Base-by-base conservation (phyloP, 2,113 vertebrate genomes). In the Cyphomyrus plagiostoma region DNA sequence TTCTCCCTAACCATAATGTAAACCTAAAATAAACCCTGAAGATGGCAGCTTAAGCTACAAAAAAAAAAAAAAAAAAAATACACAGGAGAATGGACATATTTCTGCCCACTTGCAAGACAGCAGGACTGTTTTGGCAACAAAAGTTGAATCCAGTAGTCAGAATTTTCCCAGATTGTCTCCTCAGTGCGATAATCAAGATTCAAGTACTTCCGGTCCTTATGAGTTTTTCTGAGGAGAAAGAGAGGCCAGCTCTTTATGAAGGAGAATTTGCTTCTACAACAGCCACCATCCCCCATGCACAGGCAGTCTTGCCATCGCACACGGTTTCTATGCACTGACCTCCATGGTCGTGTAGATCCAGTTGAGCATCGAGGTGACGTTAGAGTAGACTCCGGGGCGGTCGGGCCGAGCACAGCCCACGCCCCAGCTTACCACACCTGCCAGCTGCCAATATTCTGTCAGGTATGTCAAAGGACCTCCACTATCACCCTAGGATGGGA, bases 351-450 rank as follows among this genome's bases (percentile, higher is more conserved):
- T 85, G 86, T 95, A 91, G 93, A 98, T 96, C 98, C 98, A 98
- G 94, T 95, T 90, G 0, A 98, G 96, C 94, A 97, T 95, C 53
- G 95, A 92, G 0, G 94, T 95, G 86, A 98, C 95, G 0, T 96
- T 96, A 91, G 94, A 93, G 94, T 98, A 99, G 58, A 99, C 97
- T 0, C 98, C 98, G 0, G 98, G 98, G 0, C 89, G 94, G 42
- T 88, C 90, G 21, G 93, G 91, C 0, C 93, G 92, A 0, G 95
- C 98, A 13, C 98, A 98, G 92, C 98, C 98, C 0, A 96, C 88
- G 0, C 97, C 98, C 98, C 98, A 98, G 94, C 98, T 99, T 91
- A 98, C 97, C 3, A 98, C 96, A 45, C 98, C 97, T 0, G 97
- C 95, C 88, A 97, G 92, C 89, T 95, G 93, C 97, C 97, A 98